Base-by-base conservation (phyloP, 2,888 invertebrate genomes). In the Dichetophora obliterata region DNA sequence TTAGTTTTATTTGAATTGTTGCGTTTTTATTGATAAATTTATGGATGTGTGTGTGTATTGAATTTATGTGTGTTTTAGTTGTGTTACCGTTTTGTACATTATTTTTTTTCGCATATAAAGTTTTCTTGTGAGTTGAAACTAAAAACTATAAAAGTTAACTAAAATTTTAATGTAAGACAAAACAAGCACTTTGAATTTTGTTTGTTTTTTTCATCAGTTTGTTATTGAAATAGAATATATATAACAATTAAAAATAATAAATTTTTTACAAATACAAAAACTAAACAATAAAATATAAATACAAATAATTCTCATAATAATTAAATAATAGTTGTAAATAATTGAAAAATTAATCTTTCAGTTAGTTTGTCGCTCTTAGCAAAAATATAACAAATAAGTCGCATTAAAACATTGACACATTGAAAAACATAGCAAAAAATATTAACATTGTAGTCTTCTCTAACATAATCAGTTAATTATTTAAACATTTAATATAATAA, bases 371-470 rank as follows among this genome's bases (percentile, higher is more conserved):
- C 14, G 31, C 31, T 9, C n/a, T n/a, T 74, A 66, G 43, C 69
- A 75, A 77, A 43, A 77, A 22, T 22, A 24, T 22, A 63, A 68
- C 52, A 34, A 63, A 37, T 34, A 52, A 77, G 66, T 48, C 59
- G 50, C 59, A 52, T 57, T 75, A 63, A 77, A 77, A 77, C 57
- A 71, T 71, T 6, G 54, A 71, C 34, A 68, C 37, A 66, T 66
- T 19, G 43, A 66, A 66, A 50, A 48, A 48, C 68, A 19, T 50
- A 68, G 68, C 48, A 50, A 50, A 59, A 59, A 50, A 68, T 68
- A 68, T 27, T 27, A 68, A 68, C 68, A 63, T 59, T 22, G 24
- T 37, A 65, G 37, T 37, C 6, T 66, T 22, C n/a, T 22, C 31
- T 34, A 37, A 66, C 37, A 11, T 66, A 43, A 43, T 66, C 66